Evolutionary conservation across 2,888 invertebrate species (phyloP).

Genomic region (Azorinus chamasolen): DNA sequence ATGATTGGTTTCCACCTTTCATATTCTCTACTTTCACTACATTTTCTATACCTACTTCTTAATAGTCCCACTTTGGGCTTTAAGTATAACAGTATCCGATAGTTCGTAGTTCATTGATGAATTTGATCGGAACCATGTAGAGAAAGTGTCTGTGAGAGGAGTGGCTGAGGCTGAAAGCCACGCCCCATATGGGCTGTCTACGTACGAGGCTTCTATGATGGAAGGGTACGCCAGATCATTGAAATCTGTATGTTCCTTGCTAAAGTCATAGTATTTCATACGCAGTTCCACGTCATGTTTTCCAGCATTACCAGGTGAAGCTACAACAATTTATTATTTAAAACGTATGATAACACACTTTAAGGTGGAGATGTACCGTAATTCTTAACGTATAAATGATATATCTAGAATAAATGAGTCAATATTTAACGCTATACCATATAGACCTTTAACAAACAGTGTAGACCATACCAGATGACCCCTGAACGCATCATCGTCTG

Average conservation of each 20-base stretch:
- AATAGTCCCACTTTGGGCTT: slow-evolving; percentile 46
- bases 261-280: slow-evolving; percentile 69
- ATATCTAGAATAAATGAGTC: no score
- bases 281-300: slow-evolving; percentile 45
- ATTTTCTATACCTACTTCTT: slow-evolving; percentile 40
- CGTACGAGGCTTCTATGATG: slow-evolving; percentile 60
- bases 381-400: no score
- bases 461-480: no score
- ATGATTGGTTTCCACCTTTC: no score
- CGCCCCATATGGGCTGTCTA: slow-evolving; percentile 72
- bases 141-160: slow-evolving; percentile 74
- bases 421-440: no score
- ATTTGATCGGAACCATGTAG: slow-evolving; percentile 73
- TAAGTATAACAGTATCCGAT: slow-evolving; percentile 44
- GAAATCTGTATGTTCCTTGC: slow-evolving; percentile 59
- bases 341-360: no score
- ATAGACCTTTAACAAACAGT: no score
- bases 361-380: no score
- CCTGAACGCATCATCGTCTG: no score
- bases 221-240: slow-evolving; percentile 45
- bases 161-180: slow-evolving; percentile 69
- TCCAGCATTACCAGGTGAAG: slow-evolving; percentile 25
- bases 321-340: slow-evolving; percentile 24
- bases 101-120: slow-evolving; percentile 43
- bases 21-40: no score